phyloP scores from a whole-genome alignment of 2,797 vertebrate genomes.

The Ctenopoma kingsleyae region DNA sequence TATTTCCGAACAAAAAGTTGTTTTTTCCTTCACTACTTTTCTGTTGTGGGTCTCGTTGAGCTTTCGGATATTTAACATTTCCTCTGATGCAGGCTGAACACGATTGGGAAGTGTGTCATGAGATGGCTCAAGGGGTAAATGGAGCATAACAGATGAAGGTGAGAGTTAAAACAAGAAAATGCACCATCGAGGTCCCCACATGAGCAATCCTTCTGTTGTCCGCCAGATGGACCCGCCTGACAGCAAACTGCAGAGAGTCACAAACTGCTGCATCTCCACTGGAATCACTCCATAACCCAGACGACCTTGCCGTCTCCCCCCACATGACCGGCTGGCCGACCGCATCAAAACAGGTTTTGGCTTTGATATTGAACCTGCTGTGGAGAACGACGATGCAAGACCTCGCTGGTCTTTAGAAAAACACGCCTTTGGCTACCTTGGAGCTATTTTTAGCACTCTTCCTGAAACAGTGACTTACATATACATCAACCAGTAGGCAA shows the following conservation, averaged over 20 bases:
- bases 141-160: slow-evolving; percentile 62
- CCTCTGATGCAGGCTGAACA: slow-evolving; percentile 9
- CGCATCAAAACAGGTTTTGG: slow-evolving; percentile 37
- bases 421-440: slow-evolving; percentile 42
- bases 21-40: neutral
- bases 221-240: slow-evolving; percentile 76
- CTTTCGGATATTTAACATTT: slow-evolving; percentile 11
- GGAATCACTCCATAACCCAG: slow-evolving; percentile 63
- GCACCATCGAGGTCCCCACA: slow-evolving; percentile 14
- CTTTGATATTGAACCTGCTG: slow-evolving; percentile 55
- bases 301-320: slow-evolving; percentile 74
- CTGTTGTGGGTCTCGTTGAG: neutral
- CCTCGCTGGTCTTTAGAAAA: slow-evolving; percentile 11
- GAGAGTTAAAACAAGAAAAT: slow-evolving; percentile 16
- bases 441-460: slow-evolving; percentile 67
- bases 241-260: slow-evolving; percentile 46
- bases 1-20: neutral
- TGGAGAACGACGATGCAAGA: slow-evolving; percentile 34
- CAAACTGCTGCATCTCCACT: slow-evolving; percentile 53
- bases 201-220: slow-evolving; percentile 58
- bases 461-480: slow-evolving; percentile 55
- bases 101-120: slow-evolving; percentile 51
- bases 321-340: slow-evolving; percentile 38
- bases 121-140: slow-evolving; percentile 44
- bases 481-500: slow-evolving; percentile 35